A percentile compares a stretch with the other conserved stretches of the same genome.
phyloP scores from a whole-genome alignment of 2,888 invertebrate genomes.

The Chloromyia formosa region DNA sequence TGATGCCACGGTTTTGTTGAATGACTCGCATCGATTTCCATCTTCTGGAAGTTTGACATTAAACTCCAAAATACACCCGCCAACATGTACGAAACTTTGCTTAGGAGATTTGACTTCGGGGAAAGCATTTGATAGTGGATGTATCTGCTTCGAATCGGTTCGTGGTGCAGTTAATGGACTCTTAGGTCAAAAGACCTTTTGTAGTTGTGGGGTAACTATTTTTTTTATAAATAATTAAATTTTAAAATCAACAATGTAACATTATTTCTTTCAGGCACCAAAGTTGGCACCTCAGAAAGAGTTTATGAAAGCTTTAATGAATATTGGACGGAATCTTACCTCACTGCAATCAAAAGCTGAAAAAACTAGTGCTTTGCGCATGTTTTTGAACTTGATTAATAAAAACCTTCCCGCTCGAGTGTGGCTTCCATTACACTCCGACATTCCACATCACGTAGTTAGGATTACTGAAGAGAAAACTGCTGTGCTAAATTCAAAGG shows the following conservation, averaged over 20 bases:
- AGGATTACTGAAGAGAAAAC: conserved; percentile 97
- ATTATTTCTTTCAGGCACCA: conserved; percentile 70
- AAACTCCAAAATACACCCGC: conserved; percentile 57
- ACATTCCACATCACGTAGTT: conserved; percentile 89
- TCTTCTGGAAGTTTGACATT: conserved; percentile 55
- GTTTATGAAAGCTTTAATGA: conserved; percentile 87
- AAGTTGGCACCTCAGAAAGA: conserved; percentile 84
- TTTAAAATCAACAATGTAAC: too few species aligned
- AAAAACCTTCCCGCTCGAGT: conserved; percentile 97
- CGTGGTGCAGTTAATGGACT: conserved; percentile 81
- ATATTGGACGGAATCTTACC: conserved; percentile 84
- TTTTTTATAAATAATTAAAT: not conserved
- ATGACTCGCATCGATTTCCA: conserved; percentile 56
- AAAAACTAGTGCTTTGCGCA: conserved; percentile 89
- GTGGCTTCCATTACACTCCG: conserved; percentile 93
- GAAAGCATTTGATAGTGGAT: conserved; percentile 96
- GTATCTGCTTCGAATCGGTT: conserved; percentile 88
- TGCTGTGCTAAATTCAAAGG: conserved; percentile 97
- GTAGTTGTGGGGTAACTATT: conserved; percentile 75
- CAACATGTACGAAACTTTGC: conserved; percentile 70
- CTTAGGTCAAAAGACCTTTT: conserved; percentile 78
- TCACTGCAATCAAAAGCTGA: conserved; percentile 87
- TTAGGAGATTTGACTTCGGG: conserved; percentile 93
- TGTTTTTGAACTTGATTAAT: conserved; percentile 92
- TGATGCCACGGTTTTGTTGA: conserved; percentile 76